A percentile compares a stretch with the other conserved stretches of the same genome.
phyloP scores from a whole-genome alignment of 2,888 invertebrate species.

The Eutolmus rufibarbis region DNA sequence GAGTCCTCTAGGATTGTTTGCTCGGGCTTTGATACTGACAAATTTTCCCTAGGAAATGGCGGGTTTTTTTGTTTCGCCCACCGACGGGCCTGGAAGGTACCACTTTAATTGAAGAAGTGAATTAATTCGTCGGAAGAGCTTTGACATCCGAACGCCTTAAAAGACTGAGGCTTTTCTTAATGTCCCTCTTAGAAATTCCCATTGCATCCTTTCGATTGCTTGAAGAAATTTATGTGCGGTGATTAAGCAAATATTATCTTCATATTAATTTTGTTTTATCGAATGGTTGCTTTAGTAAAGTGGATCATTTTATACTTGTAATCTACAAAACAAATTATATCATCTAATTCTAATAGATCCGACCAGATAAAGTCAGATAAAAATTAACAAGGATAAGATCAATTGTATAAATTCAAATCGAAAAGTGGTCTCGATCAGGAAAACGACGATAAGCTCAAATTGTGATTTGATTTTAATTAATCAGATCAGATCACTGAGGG shows the following conservation, averaged over 20 bases:
- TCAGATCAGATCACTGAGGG: too few relatives aligned
- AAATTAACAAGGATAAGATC: too few relatives aligned
- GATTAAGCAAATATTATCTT: neutral
- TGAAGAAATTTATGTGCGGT: neutral
- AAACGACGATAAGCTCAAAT: too few relatives aligned
- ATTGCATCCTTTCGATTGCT: neutral
- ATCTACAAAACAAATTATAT: too few relatives aligned
- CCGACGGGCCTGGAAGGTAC: neutral
- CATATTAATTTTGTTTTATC: neutral
- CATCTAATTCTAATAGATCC: too few relatives aligned
- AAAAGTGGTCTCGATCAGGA: too few relatives aligned
- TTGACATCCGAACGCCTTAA: neutral
- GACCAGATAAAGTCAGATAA: too few relatives aligned
- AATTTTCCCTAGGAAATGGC: neutral
- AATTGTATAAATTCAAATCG: too few relatives aligned
- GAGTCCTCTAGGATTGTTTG: neutral
- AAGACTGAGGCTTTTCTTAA: neutral
- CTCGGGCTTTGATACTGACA: constrained; percentile 8
- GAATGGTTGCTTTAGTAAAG: neutral
- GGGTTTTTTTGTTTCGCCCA: neutral
- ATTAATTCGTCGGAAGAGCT: neutral
- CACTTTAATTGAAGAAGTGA: constrained; percentile 1
- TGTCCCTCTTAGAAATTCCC: neutral
- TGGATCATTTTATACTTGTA: too few relatives aligned
- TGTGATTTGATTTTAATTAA: too few relatives aligned